Evolutionary conservation across 1,140 invertebrate species (phyloP), one percentile per base, ranked within the genome.

Genomic region (Tachypleus tridentatus): DNA sequence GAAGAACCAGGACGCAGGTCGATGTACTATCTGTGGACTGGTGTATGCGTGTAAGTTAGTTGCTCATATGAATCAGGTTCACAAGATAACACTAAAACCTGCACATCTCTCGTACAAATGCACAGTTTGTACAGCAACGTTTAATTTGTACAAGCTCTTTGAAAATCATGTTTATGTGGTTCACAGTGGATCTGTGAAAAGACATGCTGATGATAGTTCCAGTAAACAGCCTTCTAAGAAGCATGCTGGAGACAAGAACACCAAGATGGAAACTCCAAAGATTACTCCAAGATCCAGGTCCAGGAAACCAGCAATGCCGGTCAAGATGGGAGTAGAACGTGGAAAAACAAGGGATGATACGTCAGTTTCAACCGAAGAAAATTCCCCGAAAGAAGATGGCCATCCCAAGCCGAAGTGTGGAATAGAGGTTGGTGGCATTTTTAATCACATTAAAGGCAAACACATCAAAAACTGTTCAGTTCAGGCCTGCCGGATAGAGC

Each of bases 61-160:
- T 58, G 91, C 91, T 76, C 91, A 94, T 72, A 91, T 95, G 58
- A 89, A 88, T 51, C 82, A 88, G 66, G 91, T 93, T 76, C 91
- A 94, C 76, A 88, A 87, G 69, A 86, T 93, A 83, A 90, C 87
- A 10, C 77, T 94, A 64, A 93, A 94, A 74, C 91, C 91, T 5
- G 91, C 91, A 49, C 91, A 94, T 77, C 77, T 94, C 47, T 93
- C 90, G 5, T 94, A 94, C 81, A 95, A 94, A 76, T 95, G 91
- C 77, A 94, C 91, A 49, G 91, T 94, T 4, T 95, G 91, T 76
- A 92, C 91, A 58, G 90, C 91, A 57, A 93, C 90, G 7, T 93
- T 93, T 73, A 89, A 89, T 66, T 91, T 93, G 88, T 94, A 94
- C 79, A 91, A 91, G 78, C 87, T 92, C 72, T 94, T 94, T 72